Evolutionary conservation across 2,888 invertebrate species (phyloP).

Genomic region (Drosophila pullipes): DNA sequence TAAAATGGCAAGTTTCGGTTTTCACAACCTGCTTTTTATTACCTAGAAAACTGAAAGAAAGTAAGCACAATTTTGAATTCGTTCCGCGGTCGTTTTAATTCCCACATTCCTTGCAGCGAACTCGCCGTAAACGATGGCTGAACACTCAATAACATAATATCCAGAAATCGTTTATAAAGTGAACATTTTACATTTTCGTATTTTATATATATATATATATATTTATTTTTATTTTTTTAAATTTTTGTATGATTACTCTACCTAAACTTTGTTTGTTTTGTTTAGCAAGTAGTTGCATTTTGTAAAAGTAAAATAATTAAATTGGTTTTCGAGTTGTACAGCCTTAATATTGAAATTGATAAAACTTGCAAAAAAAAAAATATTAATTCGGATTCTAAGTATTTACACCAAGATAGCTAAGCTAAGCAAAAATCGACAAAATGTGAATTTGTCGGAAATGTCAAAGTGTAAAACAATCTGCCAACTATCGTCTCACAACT

Average conservation of each 20-base stretch:
- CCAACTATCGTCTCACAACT: not conserved
- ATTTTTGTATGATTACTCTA: too few species aligned
- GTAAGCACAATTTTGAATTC: constrained; percentile 1
- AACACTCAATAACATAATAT: not conserved
- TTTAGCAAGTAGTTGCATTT: too few species aligned
- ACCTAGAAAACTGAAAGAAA: not conserved
- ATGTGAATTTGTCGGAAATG: not conserved
- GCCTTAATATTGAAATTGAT: not conserved
- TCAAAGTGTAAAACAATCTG: not conserved
- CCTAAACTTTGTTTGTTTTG: too few species aligned
- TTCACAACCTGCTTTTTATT: constrained; percentile 13
- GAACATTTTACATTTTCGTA: too few species aligned
- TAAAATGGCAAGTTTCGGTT: constrained; percentile 7
- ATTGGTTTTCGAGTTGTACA: not conserved
- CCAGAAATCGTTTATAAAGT: not conserved
- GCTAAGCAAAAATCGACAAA: not conserved
- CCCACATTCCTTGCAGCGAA: constrained; percentile 3
- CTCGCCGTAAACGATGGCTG: not conserved
- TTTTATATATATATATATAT: too few species aligned
- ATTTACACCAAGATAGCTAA: not conserved
- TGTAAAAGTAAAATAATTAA: not conserved
- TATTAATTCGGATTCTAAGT: not conserved
- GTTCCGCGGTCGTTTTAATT: not conserved
- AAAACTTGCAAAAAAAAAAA: not conserved
- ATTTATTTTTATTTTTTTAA: too few species aligned